Conservation (phyloP, 2,797 vertebrate species). For the Micromesistius poutassou region DNA sequence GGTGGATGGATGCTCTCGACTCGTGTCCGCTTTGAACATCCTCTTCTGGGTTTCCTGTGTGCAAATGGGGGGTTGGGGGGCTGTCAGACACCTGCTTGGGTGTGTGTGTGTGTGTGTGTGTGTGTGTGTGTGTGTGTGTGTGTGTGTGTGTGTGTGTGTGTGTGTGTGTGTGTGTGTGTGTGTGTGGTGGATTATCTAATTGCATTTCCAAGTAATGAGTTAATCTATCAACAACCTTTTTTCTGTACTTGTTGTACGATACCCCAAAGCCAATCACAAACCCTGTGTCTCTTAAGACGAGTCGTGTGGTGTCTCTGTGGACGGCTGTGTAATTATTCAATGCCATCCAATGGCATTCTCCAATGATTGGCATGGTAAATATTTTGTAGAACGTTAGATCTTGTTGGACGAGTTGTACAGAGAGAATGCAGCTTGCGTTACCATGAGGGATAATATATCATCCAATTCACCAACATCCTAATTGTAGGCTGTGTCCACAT, state of each 20-base stretch:
- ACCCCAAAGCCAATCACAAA: neutral
- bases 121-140: no score
- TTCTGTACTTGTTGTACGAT: no score
- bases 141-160: no score
- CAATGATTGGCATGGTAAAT: neutral
- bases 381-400: neutral
- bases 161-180: no score
- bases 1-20: neutral
- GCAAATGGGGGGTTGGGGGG: neutral
- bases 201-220: no score
- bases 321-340: neutral
- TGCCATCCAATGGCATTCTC: neutral
- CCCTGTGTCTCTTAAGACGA: neutral
- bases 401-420: neutral
- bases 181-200: no score
- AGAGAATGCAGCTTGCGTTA: neutral
- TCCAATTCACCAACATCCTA: neutral
- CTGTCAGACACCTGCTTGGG: slow-evolving; percentile 2
- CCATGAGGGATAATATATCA: neutral
- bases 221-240: neutral
- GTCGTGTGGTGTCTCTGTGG: no score
- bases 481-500: neutral
- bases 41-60: neutral
- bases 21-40: neutral
- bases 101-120: no score